phyloP scores from a whole-genome alignment of 1,140 invertebrate genomes.

The Zaprionus vittiger region DNA sequence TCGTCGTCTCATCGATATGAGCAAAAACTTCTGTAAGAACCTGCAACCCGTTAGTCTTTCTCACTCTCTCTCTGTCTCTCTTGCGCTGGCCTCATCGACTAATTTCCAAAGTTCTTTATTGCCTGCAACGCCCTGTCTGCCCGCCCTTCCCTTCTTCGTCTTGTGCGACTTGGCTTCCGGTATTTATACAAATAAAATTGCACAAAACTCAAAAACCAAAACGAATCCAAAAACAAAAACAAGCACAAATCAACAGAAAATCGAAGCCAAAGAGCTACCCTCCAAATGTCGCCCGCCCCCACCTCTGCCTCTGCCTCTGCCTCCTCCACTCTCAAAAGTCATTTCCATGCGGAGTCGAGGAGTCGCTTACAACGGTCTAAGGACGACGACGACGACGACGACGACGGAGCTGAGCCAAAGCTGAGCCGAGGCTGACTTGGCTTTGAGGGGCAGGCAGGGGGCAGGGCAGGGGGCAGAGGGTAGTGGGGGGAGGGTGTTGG shows the following conservation, averaged over 20 bases:
- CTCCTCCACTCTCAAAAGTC: constrained; percentile 38
- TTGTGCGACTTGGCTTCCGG: constrained; percentile 68
- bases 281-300: neutral
- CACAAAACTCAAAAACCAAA: constrained; percentile 60
- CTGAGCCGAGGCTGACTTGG: too few relatives aligned
- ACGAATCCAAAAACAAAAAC: constrained; percentile 38
- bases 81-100: constrained; percentile 59
- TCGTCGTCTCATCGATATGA: constrained; percentile 62
- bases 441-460: too few relatives aligned
- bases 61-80: neutral
- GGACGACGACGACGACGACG: constrained; percentile 31
- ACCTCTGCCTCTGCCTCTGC: neutral
- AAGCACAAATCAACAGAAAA: constrained; percentile 78
- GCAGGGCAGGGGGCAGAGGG: neutral
- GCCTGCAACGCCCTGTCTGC: constrained; percentile 70
- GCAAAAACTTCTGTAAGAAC: constrained; percentile 58
- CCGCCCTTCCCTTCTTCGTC: neutral
- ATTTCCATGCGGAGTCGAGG: constrained; percentile 58
- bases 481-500: neutral
- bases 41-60: constrained; percentile 2
- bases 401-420: neutral
- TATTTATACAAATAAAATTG: constrained; percentile 83
- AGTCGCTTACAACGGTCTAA: constrained; percentile 37
- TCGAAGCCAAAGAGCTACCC: constrained; percentile 56
- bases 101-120: constrained; percentile 83